phyloP scores from a whole-genome alignment of 2,113 vertebrate genomes.

The Oryzias javanicus region DNA sequence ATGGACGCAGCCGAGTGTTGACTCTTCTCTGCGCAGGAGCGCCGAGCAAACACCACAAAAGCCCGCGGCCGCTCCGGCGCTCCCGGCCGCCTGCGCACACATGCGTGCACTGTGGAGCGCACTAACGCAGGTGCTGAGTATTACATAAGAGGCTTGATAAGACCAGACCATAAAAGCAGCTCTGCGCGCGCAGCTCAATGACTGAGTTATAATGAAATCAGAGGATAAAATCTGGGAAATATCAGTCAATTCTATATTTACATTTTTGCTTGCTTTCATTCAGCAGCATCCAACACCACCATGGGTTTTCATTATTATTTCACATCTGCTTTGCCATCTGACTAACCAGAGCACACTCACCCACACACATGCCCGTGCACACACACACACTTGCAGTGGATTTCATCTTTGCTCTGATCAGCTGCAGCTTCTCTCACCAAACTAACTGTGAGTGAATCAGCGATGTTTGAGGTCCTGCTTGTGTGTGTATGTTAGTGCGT shows the following conservation, averaged over 20 bases:
- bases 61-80: slow-evolving; percentile 32
- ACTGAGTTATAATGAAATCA: slow-evolving; percentile 50
- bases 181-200: slow-evolving; percentile 15
- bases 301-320: slow-evolving; percentile 62
- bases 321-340: slow-evolving; percentile 62
- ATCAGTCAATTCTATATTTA: slow-evolving; percentile 13
- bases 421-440: slow-evolving; percentile 33
- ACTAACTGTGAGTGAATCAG: slow-evolving; percentile 39
- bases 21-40: slow-evolving; percentile 65
- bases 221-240: slow-evolving; percentile 19
- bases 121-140: slow-evolving; percentile 24
- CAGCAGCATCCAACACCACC: slow-evolving; percentile 60
- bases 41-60: slow-evolving; percentile 63
- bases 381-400: slow-evolving; percentile 10
- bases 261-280: slow-evolving; percentile 19
- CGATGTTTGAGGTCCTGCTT: slow-evolving; percentile 16
- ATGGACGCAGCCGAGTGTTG: slow-evolving; percentile 59
- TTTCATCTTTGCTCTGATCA: slow-evolving; percentile 26
- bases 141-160: slow-evolving; percentile 54
- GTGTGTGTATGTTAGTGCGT: slow-evolving; percentile 15
- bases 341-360: slow-evolving; percentile 42
- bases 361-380: background rate
- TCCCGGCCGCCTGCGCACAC: background rate
- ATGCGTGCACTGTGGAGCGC: slow-evolving; percentile 20
- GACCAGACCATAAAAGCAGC: slow-evolving; percentile 6